Conservation (phyloP, 2,113 vertebrate species). For the Semnopithecus entellus region DNA sequence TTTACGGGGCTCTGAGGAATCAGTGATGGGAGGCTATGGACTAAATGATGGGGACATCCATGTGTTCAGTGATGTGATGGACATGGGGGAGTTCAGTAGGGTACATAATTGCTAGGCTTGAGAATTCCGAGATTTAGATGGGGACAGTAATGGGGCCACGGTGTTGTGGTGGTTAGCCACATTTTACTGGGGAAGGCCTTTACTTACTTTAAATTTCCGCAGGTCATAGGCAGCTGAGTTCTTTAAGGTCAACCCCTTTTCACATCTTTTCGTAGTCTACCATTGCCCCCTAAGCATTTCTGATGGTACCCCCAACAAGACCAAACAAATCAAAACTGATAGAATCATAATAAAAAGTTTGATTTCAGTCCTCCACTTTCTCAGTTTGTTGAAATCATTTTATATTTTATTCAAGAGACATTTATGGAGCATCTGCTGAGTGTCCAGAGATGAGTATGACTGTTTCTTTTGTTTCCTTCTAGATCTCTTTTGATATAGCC, state of each 20-base stretch:
- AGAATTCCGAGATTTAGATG: background rate
- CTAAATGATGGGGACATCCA: background rate
- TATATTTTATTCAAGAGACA: slow-evolving; percentile 30
- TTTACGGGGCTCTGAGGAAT: background rate
- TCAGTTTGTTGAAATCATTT: background rate
- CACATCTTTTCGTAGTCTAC: background rate
- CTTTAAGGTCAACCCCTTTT: background rate
- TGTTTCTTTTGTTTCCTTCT: background rate
- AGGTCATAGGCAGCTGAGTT: background rate
- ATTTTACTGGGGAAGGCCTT: background rate
- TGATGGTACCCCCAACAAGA: background rate
- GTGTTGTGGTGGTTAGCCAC: background rate
- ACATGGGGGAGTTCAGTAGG: background rate
- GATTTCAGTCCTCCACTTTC: background rate
- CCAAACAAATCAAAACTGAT: background rate
- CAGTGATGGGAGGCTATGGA: background rate
- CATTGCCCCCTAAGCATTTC: background rate
- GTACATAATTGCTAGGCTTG: background rate
- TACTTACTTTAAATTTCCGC: background rate
- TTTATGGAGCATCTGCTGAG: background rate
- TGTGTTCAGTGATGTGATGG: background rate
- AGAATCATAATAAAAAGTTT: slow-evolving; percentile 3
- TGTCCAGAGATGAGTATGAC: background rate
- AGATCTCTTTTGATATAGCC: slow-evolving; percentile 7
- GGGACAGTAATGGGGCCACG: background rate